Evolutionary conservation across 2,888 invertebrate species (phyloP).

Genomic region (Strigamia crassipes): DNA sequence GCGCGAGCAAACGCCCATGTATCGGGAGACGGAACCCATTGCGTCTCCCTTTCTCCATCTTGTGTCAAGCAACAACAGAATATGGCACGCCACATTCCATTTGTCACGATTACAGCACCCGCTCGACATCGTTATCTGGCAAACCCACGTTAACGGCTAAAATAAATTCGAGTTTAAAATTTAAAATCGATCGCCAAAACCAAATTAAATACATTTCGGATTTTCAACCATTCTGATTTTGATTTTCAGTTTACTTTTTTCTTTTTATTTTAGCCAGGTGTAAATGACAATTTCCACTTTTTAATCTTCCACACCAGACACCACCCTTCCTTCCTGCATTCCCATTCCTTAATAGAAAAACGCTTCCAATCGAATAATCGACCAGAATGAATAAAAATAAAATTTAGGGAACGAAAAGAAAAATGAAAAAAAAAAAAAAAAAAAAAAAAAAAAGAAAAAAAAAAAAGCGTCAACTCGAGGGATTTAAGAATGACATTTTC

Average conservation of each 20-base stretch:
- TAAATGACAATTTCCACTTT: neutral
- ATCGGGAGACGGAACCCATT: neutral
- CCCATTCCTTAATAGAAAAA: neutral
- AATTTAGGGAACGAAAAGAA: neutral
- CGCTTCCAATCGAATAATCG: constrained; percentile 10
- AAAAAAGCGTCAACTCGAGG: neutral
- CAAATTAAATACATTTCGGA: neutral
- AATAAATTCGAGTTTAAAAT: neutral
- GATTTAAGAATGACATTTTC: neutral
- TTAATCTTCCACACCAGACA: neutral
- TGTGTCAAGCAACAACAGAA: constrained; percentile 2
- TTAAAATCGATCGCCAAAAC: neutral
- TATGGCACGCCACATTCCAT: constrained; percentile 10
- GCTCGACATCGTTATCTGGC: neutral
- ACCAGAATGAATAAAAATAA: neutral
- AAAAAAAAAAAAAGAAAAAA: neutral
- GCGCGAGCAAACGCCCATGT: neutral
- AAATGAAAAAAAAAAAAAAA: too few relatives aligned
- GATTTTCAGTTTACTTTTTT: neutral
- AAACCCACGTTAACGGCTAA: neutral
- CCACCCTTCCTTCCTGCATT: neutral
- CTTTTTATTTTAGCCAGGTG: neutral
- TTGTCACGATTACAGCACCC: constrained; percentile 10
- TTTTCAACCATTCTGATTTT: neutral
- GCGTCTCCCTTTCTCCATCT: neutral